These are phyloP conservation scores for Corythornis madagascariensis DNA, from an alignment of 2,113 vertebrate genomes.

Conservation along the genomic window DNA sequence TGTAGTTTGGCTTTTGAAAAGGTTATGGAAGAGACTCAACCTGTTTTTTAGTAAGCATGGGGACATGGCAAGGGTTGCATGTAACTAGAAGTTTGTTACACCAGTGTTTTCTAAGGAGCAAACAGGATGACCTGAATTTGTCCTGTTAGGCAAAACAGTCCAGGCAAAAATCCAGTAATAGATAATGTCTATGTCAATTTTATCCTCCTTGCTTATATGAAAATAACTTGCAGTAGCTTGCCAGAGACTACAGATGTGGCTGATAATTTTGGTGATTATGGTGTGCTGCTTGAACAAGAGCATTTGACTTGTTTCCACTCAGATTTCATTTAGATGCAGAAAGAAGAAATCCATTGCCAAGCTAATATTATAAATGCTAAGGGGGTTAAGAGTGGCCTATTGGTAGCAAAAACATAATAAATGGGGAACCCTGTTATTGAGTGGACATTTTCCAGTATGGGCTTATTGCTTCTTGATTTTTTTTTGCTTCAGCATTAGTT, in stretches of 20 bases:
- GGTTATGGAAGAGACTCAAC: not conserved
- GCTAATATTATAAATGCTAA: not conserved
- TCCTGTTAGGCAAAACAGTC: not conserved
- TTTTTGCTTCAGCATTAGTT: no score
- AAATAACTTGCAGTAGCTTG: not conserved
- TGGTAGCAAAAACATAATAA: not conserved
- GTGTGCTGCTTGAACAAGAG: not conserved
- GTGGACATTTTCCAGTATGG: no score
- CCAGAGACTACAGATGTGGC: not conserved
- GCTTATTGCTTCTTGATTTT: no score
- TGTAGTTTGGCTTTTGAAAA: not conserved
- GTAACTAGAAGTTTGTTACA: not conserved
- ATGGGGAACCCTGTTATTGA: not conserved
- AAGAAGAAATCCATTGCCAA: not conserved
- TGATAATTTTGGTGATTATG: constrained; percentile 11
- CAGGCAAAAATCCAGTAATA: constrained; percentile 5
- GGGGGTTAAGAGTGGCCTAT: not conserved
- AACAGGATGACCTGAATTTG: constrained; percentile 10
- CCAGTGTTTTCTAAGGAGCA: not conserved
- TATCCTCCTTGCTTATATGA: not conserved
- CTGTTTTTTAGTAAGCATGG: not conserved
- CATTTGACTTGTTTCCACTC: not conserved
- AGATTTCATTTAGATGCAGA: not conserved
- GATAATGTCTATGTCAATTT: not conserved
- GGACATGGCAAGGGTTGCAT: not conserved